Evolutionary conservation across 1,140 invertebrate genomes (phyloP).

Genomic region (Delia radicum): DNA sequence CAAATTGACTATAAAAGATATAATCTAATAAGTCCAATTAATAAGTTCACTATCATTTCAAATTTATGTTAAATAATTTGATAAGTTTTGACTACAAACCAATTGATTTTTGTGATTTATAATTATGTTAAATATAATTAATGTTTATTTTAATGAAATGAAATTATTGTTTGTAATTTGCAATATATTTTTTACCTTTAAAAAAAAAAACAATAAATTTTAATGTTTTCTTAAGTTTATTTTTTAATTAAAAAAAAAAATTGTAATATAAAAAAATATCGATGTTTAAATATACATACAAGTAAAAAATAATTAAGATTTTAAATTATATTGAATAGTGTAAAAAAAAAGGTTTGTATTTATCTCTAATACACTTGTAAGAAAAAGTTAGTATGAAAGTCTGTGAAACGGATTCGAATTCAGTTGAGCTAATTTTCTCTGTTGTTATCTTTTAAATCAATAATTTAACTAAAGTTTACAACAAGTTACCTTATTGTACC

Average conservation of each 20-base stretch:
- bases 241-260: neutral
- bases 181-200: neutral
- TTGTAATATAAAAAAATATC: neutral
- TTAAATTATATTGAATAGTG: no score
- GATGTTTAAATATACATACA: neutral
- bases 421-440: no score
- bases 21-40: no score
- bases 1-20: neutral
- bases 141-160: neutral
- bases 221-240: neutral
- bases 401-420: no score
- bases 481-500: no score
- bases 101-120: slow-evolving; percentile 5
- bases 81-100: neutral
- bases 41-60: neutral
- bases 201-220: neutral
- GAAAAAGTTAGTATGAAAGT: no score
- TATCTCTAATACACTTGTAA: no score
- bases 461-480: no score
- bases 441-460: no score
- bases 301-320: no score
- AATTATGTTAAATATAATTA: neutral
- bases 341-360: no score
- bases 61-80: neutral
- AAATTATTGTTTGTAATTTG: neutral